Evolutionary conservation across 1,140 invertebrate genomes (phyloP).

Genomic region (Pseudomyrmex pallidus): DNA sequence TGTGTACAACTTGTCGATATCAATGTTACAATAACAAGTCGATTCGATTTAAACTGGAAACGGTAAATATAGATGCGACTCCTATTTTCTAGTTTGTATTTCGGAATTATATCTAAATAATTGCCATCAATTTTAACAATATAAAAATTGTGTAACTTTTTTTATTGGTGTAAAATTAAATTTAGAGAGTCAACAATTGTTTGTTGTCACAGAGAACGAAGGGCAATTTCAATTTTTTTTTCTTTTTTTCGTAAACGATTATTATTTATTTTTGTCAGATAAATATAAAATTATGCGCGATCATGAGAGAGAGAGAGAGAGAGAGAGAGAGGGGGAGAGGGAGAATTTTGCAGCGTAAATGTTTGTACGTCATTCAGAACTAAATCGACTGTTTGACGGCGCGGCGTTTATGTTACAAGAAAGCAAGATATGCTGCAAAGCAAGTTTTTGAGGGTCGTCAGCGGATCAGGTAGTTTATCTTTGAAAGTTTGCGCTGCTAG

Average conservation of each 20-base stretch:
- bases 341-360: slow-evolving; percentile 7
- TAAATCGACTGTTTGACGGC: slow-evolving; percentile 39
- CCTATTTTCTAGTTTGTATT: neutral
- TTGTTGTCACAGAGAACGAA: too few relatives aligned
- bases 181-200: neutral
- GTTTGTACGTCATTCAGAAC: slow-evolving; percentile 8
- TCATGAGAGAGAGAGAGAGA: neutral
- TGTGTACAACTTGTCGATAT: neutral
- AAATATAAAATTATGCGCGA: neutral
- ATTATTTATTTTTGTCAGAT: neutral
- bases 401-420: slow-evolving; percentile 10
- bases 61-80: neutral
- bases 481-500: slow-evolving; percentile 36
- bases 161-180: neutral
- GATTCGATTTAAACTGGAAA: too few relatives aligned
- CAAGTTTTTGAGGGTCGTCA: slow-evolving; percentile 53
- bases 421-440: slow-evolving; percentile 35
- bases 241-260: neutral
- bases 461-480: slow-evolving; percentile 50
- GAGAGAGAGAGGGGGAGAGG: neutral
- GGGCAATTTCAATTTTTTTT: neutral
- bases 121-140: neutral
- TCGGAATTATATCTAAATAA: neutral
- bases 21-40: slow-evolving; percentile 7
- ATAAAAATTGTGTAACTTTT: neutral